Base-by-base conservation (phyloP, 2,797 vertebrate species). In the Spatula versicolor region DNA sequence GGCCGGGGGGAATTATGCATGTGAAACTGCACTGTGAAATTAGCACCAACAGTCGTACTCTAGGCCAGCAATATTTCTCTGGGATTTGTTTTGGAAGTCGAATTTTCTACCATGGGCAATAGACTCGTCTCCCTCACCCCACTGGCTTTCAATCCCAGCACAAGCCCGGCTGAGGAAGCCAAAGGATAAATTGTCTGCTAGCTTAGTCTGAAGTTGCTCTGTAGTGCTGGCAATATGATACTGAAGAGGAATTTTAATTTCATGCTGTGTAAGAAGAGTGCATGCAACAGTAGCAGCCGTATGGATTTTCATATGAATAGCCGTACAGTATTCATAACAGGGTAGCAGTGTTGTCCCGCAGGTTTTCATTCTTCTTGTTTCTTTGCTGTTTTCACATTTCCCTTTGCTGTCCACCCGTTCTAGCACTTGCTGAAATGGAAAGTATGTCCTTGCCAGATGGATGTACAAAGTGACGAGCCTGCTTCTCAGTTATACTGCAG, bases 241-340 rank as follows among this genome's bases (percentile, higher is more conserved):
- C 95, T 60, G 94, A 96, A 72, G 82, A 96, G 86, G 96, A 97
- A 97, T 97, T 96, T 96, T 96, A 97, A 97, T 97, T 97, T 97
- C 96, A 97, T 97, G 96, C 96, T 96, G 96, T 74, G 95, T 95
- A 95, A 94, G 88, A 87, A 78, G 93, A 91, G 92, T 16, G 79
- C 95, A 92, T 81, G 96, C 96, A 95, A 80, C 92, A 96, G 95
- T 81, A 77, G 96, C 96, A 97, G 91, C 93, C 94, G 93, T 96
- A 96, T 96, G 95, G 95, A 95, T 96, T 97, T 95, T 96, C 96
- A 96, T 95, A 62, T 94, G 96, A 97, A 97, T 96, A 71, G 95
- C 15, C 4, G 85, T 78, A 86, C 96, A 95, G 96, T 91, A 64
- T 81, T 93, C 94, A 73, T 88, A 64, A 78, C 88, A 95, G 94